Percentiles rank a stretch among this genome's conserved stretches.
Conservation (phyloP, 2,113 vertebrate species). For the Zapus hudsonius region DNA sequence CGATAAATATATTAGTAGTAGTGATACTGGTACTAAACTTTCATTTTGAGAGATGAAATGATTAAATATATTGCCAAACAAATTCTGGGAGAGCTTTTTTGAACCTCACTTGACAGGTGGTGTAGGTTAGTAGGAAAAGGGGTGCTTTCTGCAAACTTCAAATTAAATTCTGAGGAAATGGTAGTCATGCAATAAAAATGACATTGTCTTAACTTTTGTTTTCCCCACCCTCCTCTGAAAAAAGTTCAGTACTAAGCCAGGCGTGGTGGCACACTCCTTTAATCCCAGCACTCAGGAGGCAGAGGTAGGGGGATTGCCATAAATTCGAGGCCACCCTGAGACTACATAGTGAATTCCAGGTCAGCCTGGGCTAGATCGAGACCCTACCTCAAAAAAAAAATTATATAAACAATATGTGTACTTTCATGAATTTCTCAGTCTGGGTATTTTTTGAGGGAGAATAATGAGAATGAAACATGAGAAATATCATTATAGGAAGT, state of each 20-base stretch:
- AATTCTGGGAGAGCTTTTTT: conserved; percentile 53
- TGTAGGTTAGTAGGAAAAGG: conserved; percentile 5
- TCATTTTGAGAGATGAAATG: background rate
- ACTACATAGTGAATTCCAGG: too few relatives aligned
- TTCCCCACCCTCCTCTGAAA: background rate
- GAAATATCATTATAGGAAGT: background rate
- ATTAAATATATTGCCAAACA: conserved; percentile 50
- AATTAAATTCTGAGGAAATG: conserved; percentile 2
- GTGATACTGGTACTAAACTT: conserved; percentile 16
- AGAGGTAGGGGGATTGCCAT: too few relatives aligned
- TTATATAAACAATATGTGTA: background rate
- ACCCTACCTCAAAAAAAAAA: too few relatives aligned
- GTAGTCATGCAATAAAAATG: background rate
- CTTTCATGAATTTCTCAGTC: conserved; percentile 48
- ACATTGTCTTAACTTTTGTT: conserved; percentile 26
- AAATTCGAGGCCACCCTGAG: too few relatives aligned
- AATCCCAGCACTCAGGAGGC: too few relatives aligned
- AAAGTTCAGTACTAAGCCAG: conserved; percentile 31
- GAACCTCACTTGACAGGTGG: conserved; percentile 1
- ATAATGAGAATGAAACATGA: conserved; percentile 22
- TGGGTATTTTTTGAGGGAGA: conserved; percentile 46
- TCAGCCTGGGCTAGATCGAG: too few relatives aligned
- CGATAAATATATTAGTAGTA: conserved; percentile 39
- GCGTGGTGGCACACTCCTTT: too few relatives aligned
- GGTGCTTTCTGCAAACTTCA: conserved; percentile 54